phyloP scores from a whole-genome alignment of 2,797 vertebrate genomes.

The Premnoplex brunnescens region DNA sequence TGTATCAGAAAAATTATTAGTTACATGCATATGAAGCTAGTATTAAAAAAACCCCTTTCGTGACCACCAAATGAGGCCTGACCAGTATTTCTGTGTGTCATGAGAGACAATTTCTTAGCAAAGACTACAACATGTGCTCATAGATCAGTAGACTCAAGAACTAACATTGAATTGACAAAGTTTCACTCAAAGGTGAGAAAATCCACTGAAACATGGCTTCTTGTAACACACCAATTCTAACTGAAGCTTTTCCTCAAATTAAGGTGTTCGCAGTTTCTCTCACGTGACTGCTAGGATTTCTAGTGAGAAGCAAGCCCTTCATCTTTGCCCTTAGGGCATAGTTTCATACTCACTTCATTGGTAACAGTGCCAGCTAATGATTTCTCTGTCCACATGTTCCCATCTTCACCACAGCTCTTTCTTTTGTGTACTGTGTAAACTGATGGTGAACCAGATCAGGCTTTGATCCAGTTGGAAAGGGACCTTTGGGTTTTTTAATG shows the following conservation, averaged over 20 bases:
- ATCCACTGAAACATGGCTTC: neutral
- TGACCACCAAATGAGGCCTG: neutral
- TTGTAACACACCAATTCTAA: neutral
- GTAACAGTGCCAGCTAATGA: neutral
- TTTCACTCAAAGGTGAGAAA: neutral
- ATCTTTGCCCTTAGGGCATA: slow-evolving; percentile 55
- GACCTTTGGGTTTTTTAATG: neutral
- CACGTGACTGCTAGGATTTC: neutral
- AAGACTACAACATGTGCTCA: neutral
- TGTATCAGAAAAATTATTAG: neutral
- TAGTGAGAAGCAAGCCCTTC: neutral
- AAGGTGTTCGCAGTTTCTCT: neutral
- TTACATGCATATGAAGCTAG: neutral
- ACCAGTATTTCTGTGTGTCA: neutral
- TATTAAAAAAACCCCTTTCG: neutral
- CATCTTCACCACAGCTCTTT: neutral
- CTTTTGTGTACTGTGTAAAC: neutral
- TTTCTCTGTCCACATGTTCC: neutral
- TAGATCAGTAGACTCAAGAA: neutral
- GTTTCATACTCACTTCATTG: neutral
- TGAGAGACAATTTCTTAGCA: neutral
- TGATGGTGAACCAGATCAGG: neutral
- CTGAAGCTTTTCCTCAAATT: neutral
- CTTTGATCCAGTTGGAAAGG: neutral
- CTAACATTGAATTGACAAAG: neutral